Base-by-base conservation (phyloP, 2,797 vertebrate species). In the Clarias laeviceps region DNA sequence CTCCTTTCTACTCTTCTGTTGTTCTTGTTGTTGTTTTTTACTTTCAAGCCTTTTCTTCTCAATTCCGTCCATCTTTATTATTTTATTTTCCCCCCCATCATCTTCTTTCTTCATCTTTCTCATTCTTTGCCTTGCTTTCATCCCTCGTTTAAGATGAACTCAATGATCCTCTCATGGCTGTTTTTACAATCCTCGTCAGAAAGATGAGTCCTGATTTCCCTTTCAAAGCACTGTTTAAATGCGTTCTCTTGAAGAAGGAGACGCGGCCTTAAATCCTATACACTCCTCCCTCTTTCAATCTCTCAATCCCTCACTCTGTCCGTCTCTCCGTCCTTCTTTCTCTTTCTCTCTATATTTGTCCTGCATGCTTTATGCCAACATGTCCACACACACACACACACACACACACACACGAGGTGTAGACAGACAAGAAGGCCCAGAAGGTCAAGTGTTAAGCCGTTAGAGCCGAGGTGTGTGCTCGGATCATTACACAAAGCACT, bases 221-320 rank as follows among this genome's bases (percentile, higher is more conserved):
- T 95, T 96, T 96, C 94, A 96, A 95, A 95, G 92, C 89, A 4
- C 90, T 92, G 92, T 93, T 94, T 94, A 95, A 94, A 94, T 89
- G 90, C 90, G 91, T 91, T 93, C 93, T 94, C 85, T 78, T 82
- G 85, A 86, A 90, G 56, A 70, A 84, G 73, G 57, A 78, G 54
- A 66, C 82, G 29, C 17, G 45, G 37, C 22, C 88, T 91, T 93
- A 91, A 90, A 91, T 91, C 90, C 88, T 87, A 69, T 87, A 74
- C 87, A 81, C 87, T 69, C 82, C 80, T 76, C 54, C 62, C n/a
- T 20, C 79, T 77, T 76, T 69, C 50, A 54, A 40, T 62, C 34
- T 45, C 50, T 62, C 70, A 29, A 14, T 74, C 18, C 22, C 70
- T 83, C 56, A 22, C 54, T 57, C 40, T 84, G 37, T 77, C 72